Base-by-base conservation (phyloP, 2,888 invertebrate genomes). In the Sinelater perroti region DNA sequence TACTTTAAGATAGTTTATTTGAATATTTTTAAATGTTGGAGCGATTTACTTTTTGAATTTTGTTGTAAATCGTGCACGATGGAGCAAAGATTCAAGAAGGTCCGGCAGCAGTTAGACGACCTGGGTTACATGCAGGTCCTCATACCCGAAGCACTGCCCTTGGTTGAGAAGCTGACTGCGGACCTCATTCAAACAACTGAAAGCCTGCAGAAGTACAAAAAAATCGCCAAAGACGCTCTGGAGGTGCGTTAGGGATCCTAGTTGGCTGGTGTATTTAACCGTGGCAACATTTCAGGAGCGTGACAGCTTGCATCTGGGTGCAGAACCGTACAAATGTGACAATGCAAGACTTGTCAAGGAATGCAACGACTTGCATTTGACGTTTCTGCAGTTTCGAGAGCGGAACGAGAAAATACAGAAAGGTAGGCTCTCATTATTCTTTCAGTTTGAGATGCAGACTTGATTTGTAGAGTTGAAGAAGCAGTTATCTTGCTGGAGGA, bases 141-240 rank as follows among this genome's bases (percentile, higher is more conserved):
- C 61, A 87, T 88, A 0, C 76, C 88, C 8, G 91, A 94, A 61
- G 87, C 89, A 35, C 82, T 94, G 30, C 88, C 91, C 26, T 79
- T 96, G 62, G 91, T 94, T 64, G 89, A 91, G 78, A 87, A 86
- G 71, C 76, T 96, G 56, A 80, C 95, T 49, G 87, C 87, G 35
- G 95, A 96, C 79, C 82, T 95, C 56, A 82, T 94, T 59, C 89
- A 91, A 74, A 94, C 94, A 5, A 95, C 93, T n/a, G 88, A 90
- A 66, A 93, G 89, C 72, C 81, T 95, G 50, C 88, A 91, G 71
- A 89, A 93, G 78, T 89, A 91, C 62, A 94, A 94, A 82, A 83
- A 87, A 59, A 79, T 90, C 66, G 87, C 90, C 3, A 85, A 87
- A 72, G 84, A 87, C 68, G 85, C 88, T 46, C 76, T 85, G 21